phyloP scores from a whole-genome alignment of 2,888 invertebrate species.

The Drosophila nr. fundita region DNA sequence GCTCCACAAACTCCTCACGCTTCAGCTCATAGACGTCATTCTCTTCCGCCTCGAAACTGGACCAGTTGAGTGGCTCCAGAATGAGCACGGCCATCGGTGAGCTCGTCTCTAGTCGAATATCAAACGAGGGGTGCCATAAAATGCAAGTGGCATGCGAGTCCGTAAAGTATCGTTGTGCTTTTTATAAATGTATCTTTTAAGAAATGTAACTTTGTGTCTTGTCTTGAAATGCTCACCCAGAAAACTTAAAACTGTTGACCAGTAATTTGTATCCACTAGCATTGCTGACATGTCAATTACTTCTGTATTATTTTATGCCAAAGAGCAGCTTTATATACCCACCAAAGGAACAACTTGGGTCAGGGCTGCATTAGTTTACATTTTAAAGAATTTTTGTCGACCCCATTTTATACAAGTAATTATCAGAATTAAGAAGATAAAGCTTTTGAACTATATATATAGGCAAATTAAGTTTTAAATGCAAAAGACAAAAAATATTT shows the following conservation, averaged over 20 bases:
- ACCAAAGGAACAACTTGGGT: background rate
- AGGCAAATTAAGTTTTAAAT: background rate
- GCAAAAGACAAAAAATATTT: background rate
- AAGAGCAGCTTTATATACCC: slow-evolving; percentile 28
- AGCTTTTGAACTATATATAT: background rate
- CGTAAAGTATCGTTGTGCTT: slow-evolving; percentile 57
- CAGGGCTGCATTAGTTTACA: slow-evolving; percentile 13
- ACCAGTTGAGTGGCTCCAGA: slow-evolving; percentile 52
- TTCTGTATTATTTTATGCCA: slow-evolving; percentile 1
- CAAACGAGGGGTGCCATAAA: slow-evolving; percentile 59
- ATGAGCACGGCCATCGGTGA: slow-evolving; percentile 34
- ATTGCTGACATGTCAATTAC: slow-evolving; percentile 13
- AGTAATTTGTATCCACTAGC: slow-evolving; percentile 38
- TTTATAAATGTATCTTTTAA: background rate
- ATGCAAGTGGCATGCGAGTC: slow-evolving; percentile 60
- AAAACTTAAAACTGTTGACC: slow-evolving; percentile 62
- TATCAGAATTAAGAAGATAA: background rate
- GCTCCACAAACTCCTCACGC: slow-evolving; percentile 32
- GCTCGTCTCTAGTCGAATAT: slow-evolving; percentile 39
- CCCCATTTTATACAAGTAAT: background rate
- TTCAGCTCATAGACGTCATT: slow-evolving; percentile 44
- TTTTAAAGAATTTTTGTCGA: background rate
- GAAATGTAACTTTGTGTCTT: background rate
- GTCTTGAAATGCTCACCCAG: slow-evolving; percentile 45
- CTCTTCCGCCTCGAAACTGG: background rate